Evolutionary conservation across 2,113 vertebrate species (phyloP).

Genomic region (Callionymus lyra): DNA sequence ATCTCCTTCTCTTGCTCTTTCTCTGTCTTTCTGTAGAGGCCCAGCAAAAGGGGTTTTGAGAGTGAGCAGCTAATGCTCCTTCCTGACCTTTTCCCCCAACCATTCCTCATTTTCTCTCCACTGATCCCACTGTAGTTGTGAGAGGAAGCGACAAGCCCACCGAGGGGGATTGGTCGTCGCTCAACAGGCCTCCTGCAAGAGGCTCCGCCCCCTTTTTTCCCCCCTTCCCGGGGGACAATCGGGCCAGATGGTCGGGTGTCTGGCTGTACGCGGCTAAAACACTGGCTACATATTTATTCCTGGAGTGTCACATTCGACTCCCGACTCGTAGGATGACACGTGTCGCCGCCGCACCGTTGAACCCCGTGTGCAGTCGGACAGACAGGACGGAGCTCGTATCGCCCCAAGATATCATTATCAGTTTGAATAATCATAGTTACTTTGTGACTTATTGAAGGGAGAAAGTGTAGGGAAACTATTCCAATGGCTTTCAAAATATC

Average conservation of each 20-base stretch:
- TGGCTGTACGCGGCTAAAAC: too few species aligned
- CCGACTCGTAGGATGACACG: constrained; percentile 9
- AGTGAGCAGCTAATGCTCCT: constrained; percentile 19
- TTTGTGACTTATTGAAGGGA: too few species aligned
- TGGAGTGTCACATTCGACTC: background rate
- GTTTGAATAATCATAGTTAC: too few species aligned
- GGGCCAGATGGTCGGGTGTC: too few species aligned
- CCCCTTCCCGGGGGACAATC: constrained; percentile 33
- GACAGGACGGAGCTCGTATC: constrained; percentile 27
- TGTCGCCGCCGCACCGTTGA: constrained; percentile 8
- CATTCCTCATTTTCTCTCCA: constrained; percentile 37
- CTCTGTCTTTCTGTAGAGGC: constrained; percentile 42
- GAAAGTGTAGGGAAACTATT: too few species aligned
- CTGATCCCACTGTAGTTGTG: constrained; percentile 29
- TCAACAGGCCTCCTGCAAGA: constrained; percentile 43
- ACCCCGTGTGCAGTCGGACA: constrained; percentile 13
- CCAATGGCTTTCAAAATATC: too few species aligned
- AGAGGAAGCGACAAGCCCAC: constrained; percentile 35
- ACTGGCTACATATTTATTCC: too few species aligned
- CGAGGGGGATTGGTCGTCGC: constrained; percentile 43
- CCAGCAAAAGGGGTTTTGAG: constrained; percentile 36
- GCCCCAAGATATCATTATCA: constrained; percentile 1
- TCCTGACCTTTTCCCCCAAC: constrained; percentile 9
- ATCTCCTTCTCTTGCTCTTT: constrained; percentile 30
- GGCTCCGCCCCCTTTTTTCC: constrained; percentile 46